These are phyloP conservation scores for Caenorhabditis briggsae DNA, from an alignment of 1,140 invertebrate species.

Conservation along the genomic window DNA sequence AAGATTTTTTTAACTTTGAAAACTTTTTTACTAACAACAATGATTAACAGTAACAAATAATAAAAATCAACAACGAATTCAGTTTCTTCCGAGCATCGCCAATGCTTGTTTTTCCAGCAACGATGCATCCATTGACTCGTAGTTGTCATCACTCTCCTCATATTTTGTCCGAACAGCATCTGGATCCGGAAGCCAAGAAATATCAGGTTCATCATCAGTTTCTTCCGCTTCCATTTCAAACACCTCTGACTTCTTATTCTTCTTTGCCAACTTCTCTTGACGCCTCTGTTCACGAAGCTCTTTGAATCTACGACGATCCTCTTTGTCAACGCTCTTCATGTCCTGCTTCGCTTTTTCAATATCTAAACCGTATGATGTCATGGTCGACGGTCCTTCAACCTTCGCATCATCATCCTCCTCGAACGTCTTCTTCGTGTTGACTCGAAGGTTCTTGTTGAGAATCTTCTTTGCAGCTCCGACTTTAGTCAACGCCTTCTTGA, in stretches of 20 bases:
- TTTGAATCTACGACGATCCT: constrained; percentile 24
- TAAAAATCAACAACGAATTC: constrained; percentile 32
- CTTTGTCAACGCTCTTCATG: constrained; percentile 66
- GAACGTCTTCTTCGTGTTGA: constrained; percentile 70
- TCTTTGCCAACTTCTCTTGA: constrained; percentile 37
- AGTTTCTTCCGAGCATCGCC: constrained; percentile 47
- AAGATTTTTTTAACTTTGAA: not conserved
- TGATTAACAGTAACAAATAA: constrained; percentile 35
- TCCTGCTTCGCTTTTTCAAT: constrained; percentile 63
- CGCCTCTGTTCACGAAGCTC: constrained; percentile 1
- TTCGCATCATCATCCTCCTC: constrained; percentile 67
- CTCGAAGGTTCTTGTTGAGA: constrained; percentile 64
- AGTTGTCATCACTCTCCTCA: constrained; percentile 23
- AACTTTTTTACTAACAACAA: not conserved
- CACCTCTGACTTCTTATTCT: constrained; percentile 24
- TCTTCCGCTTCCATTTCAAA: constrained; percentile 42
- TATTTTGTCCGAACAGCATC: constrained; percentile 55
- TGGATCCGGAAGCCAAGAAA: constrained; percentile 71
- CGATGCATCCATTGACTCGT: constrained; percentile 12
- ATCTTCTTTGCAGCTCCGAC: constrained; percentile 69
- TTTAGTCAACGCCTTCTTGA: constrained; percentile 70
- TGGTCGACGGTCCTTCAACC: constrained; percentile 29
- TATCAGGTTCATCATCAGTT: constrained; percentile 60
- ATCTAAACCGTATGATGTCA: constrained; percentile 64
- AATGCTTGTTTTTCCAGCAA: constrained; percentile 63